Base-by-base conservation (phyloP, 1,140 invertebrate species). In the Ceratina japonica region DNA sequence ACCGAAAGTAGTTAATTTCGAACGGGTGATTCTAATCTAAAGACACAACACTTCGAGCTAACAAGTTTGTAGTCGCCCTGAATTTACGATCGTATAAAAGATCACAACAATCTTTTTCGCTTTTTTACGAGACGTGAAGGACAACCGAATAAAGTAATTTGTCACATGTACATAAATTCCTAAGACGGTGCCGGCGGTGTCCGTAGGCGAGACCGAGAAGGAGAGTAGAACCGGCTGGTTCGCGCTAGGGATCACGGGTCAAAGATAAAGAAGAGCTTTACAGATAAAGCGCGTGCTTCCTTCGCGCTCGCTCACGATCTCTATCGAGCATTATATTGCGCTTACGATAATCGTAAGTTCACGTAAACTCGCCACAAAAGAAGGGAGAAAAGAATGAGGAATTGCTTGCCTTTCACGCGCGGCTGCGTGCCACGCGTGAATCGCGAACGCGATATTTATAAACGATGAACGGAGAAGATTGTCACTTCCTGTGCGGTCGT, bases 401-500 rank as follows among this genome's bases (percentile, higher is more conserved):
- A 51, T 75, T 71, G 27, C 16, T 64, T 51, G 68, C 37, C 54
- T 73, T 79, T 79, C 62, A 37, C 62, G 16, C 1, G n/a, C 2
- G n/a, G 18, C 63, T 18, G n/a, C 20, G 2, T 16, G 27, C 3
- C 31, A 49, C 44, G 59, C 22, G 56, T 37, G 20, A 12, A n/a
- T 31, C 66, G 52, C 20, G 54, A 51, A 61, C 52, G 69, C 5
- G 66, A 68, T 88, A 85, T 85, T 89, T 88, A 88, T 86, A 87
- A 44, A 80, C 81, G 83, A 78, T 82, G 84, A 89, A 78, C 75
- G 8, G 65, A 51, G 64, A 75, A 74, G 75, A 62, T 69, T 80
- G 76, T 81, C 85, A 82, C 80, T 87, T 87, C 74, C 76, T 79
- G 82, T 87, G 87, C 86, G 81, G 84, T 85, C 86, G 86, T 66